Evolutionary conservation across 1,140 invertebrate genomes (phyloP), one percentile per base, ranked within the genome.

Genomic region (Pseudomyrmex pallidus): DNA sequence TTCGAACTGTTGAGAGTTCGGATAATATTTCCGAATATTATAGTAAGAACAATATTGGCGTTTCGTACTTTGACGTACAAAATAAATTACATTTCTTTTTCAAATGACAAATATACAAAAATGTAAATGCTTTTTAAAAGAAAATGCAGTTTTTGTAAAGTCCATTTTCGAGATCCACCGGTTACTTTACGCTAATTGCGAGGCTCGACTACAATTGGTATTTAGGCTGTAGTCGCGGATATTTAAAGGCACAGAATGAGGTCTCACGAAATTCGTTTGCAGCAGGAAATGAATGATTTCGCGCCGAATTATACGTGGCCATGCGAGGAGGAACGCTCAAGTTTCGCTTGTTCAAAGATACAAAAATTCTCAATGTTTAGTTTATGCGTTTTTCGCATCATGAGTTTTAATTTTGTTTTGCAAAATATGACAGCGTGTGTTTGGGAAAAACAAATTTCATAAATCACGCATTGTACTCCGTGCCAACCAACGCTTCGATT

Each of bases 231-330:
- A 25, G 54, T 15, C 64, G 54, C 8, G 64, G 44, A n/a, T 80
- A 80, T 80, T 72, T 80, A 70, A 72, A 80, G 56, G n/a, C 59
- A 13, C 44, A 59, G n/a, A 80, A 72, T 70, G 54, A n/a, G 56
- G 44, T 72, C 54, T 80, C 54, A 25, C 20, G 66, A 72, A 50
- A 80, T 80, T 80, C 44, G 54, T 80, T 72, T 72, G 35, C 64
- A 48, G n/a, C 44, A 50, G 66, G 66, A 72, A 80, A 80, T 72
- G 44, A 70, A 80, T 59, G 54, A 80, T 50, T 72, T 72, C 12
- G n/a, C 54, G 20, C 15, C 15, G 44, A 59, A 72, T 72, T 72
- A 50, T 15, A 54, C 54, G 15, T 35, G 20, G 44, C 35, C 64
- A 70, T 59, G 64, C 52, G 7, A 78, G 44, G 7, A 35, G 12